Percentiles rank a stretch among this genome's conserved stretches.
Evolutionary conservation across 2,888 invertebrate genomes (phyloP).

Genomic region (Drosophila eohydei): DNA sequence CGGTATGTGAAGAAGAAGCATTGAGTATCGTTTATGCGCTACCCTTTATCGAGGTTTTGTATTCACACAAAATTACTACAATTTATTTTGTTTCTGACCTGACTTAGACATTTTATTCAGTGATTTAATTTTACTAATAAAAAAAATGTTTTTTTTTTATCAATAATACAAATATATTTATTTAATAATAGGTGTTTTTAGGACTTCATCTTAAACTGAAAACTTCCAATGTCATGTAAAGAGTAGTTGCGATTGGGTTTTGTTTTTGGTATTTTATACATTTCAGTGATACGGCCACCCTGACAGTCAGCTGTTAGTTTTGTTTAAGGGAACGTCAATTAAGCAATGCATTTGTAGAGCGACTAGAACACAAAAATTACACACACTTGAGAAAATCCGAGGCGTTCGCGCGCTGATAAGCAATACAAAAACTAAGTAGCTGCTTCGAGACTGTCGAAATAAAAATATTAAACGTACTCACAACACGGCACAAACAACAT

Average conservation of each 20-base stretch:
- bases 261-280: constrained; percentile 6
- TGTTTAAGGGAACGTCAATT: constrained; percentile 38
- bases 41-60: constrained; percentile 7
- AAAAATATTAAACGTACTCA: constrained; percentile 55
- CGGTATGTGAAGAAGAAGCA: constrained; percentile 59
- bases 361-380: constrained; percentile 37
- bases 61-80: neutral
- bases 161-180: neutral
- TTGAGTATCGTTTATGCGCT: constrained; percentile 34
- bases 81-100: neutral
- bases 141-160: neutral
- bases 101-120: neutral
- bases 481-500: constrained; percentile 51
- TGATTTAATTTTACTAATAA: neutral
- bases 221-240: constrained; percentile 1
- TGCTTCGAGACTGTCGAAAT: constrained; percentile 41
- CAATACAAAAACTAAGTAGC: constrained; percentile 63
- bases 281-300: constrained; percentile 18
- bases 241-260: constrained; percentile 29
- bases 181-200: too few relatives aligned
- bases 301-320: constrained; percentile 41
- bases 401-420: constrained; percentile 71
- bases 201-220: neutral
- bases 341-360: constrained; percentile 23
- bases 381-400: constrained; percentile 29